Base-by-base conservation (phyloP, 2,888 invertebrate genomes). In the Agrypnus murinus region DNA sequence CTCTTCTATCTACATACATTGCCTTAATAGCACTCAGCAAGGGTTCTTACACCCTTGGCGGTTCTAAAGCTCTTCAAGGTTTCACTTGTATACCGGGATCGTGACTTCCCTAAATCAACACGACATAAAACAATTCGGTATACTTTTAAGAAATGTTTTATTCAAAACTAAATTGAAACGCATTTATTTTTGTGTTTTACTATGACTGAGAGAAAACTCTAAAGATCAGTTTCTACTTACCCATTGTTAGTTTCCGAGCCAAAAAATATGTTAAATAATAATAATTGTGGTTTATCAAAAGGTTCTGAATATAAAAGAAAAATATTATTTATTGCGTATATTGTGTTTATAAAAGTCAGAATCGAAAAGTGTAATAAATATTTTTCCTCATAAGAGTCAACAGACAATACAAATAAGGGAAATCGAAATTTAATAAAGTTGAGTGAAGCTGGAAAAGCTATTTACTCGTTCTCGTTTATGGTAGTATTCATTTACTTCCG, bases 1-100 rank as follows among this genome's bases (percentile, higher is more conserved):
- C 57, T 57, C 57, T 57, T 57, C 36, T 57, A 36, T 34, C 57
- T 57, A 57, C 57, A 57, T 38, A 53, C 53, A 34, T 53, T 53
- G 34, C 53, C 10, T 57, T 57, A 38, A 38, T 34, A n/a, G 25
- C 46, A 46, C 46, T 46, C 46, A 46, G 46, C 36, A 17, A 17
- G 17, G 36, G 36, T 38, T 57, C 38, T 12, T 38, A 34, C 14
- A 14, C 57, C 36, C 36, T 38, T 17, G 9, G n/a, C 57, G 57
- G n/a, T 4, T 53, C 9, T 46, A 46, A 46, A 25, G 25, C 46
- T 17, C 25, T 46, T 19, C 46, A 46, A 10, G 19, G 46, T 46
- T 46, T 46, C 46, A n/a, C 17, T 46, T 43, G 15, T 43, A 15
- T 43, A 43, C 3, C 9, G 5, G 1, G 43, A 15, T 43, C 43